Evolutionary conservation across 2,888 invertebrate species (phyloP), one percentile per base, ranked within the genome.

Genomic region (Cantharis rufa): DNA sequence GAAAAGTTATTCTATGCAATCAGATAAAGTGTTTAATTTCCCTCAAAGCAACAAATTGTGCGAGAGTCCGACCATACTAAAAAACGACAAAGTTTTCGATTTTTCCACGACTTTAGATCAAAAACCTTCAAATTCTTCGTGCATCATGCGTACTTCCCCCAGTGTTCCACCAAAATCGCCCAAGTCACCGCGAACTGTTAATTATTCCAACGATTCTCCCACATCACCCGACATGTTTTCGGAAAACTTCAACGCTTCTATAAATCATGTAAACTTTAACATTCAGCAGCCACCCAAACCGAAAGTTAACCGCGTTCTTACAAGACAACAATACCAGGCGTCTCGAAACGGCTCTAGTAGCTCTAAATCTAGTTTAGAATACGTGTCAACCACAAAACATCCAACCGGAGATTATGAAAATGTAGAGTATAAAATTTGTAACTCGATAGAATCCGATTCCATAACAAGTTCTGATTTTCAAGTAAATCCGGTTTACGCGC

Each of bases 351-450:
- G 86, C 73, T 87, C 87, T 1, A 83, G 82, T 70, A 84, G 84
- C 66, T 86, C 86, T 32, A 86, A 86, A 77, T 86, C 87, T 7
- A 87, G 87, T 76, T 81, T 87, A 78, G 87, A 87, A 77, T 87
- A 87, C 77, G 84, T 86, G 13, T 84, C 86, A 7, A 87, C 87
- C 0, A 87, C 85, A n/a, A 86, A 85, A 75, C 87, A 87, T 80
- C 86, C 86, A 0, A 86, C 84, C 11, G 85, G 86, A 4, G 86
- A 85, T 68, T 87, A 87, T 72, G 86, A 87, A 75, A 86, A 86
- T 81, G 87, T 88, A 61, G 87, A 88, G 78, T 87, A 87, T 76
- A 88, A 88, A 80, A 83, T 88, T 61, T 87, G 87, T 78, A 87
- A 87, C 79, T 87, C 88, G 7, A 72, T 86, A 48, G 88, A 87